Evolutionary conservation across 2,888 invertebrate species (phyloP), one percentile per base, ranked within the genome.

Genomic region (Zootermopsis nevadensis): DNA sequence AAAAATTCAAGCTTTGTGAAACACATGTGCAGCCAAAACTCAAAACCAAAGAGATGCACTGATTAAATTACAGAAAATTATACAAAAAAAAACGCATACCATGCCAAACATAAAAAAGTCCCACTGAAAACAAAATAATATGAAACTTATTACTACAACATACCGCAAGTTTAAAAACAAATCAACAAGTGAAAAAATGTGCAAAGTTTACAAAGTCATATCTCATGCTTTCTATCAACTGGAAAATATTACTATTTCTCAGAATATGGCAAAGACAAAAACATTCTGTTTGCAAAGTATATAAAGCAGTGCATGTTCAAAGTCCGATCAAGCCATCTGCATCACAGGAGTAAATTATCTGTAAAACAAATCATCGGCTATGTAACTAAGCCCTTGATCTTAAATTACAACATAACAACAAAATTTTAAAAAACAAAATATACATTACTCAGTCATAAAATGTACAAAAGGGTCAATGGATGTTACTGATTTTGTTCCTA

Each of bases 11-110:
- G 38, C 35, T 4, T 8, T 74, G 7, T 22, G 27, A 33, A 69
- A 27, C 15, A 72, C 33, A 33, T 72, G 30, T 19, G 33, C 74
- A 74, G 74, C 74, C 74, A 74, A 74, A 74, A 74, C 38, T 74
- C 74, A 74, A 74, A 74, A 74, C 74, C 74, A 74, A 74, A 74
- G 74, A 74, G 74, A 74, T 74, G 38, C 35, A 74, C 24, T 38
- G 15, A 24, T 69, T 31, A 31, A 1, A 27, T 15, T 38, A 38
- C 27, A 69, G 31, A 15, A n/a, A 27, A 53, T 6, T 53, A 53
- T 24, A 33, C 33, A 33, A 12, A 19, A 72, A 10, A 15, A 33
- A 38, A n/a, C n/a, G n/a, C 74, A 74, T 38, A 74, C n/a, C 74
- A 74, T 74, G 74, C 74, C 22, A 74, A 12, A 33, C 6, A 33